Evolutionary conservation across 2,888 invertebrate species (phyloP), one percentile per base, ranked within the genome.

Genomic region (Drosophila lutescens): DNA sequence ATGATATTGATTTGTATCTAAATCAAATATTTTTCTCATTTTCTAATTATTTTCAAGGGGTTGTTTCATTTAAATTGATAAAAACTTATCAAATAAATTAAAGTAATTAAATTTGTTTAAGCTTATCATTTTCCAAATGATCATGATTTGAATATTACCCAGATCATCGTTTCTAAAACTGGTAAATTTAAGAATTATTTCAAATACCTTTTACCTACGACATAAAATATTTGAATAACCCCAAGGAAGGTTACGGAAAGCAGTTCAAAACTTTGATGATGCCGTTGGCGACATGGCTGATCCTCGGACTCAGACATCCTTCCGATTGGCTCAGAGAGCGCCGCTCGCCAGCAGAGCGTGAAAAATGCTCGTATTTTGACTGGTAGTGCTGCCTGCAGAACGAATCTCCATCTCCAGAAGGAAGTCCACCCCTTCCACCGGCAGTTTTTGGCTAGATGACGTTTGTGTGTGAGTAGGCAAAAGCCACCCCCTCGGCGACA

Each of bases 401-500:
- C 65, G 65, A 71, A 73, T 71, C 46, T 56, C 40, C 51, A 47
- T 44, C 59, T 47, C 47, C 50, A 10, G 30, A 26, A 26, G 26
- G 47, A 30, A 47, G 47, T 30, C 3, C 47, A 30, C 15, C 30
- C 15, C 47, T 30, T 30, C 40, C 38, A 0, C 54, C 17, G n/a
- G 26, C n/a, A 20, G 26, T 26, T 26, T 6, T 20, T 4, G 20
- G 20, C 20, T 8, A 12, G n/a, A 56, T n/a, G 58, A 55, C 38
- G 38, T 30, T 34, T 78, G 73, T 54, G 55, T 70, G 50, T 70
- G 75, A 41, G 60, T 40, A 4, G 49, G 32, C 32, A 66, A 36
- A 88, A 86, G 82, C 91, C 89, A 90, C 91, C 91, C 91, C 88
- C 81, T 62, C 68, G 66, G 66, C 67, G 81, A 63, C 84, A 83